phyloP scores from a whole-genome alignment of 2,797 vertebrate genomes.

The Takifugu rubripes region DNA sequence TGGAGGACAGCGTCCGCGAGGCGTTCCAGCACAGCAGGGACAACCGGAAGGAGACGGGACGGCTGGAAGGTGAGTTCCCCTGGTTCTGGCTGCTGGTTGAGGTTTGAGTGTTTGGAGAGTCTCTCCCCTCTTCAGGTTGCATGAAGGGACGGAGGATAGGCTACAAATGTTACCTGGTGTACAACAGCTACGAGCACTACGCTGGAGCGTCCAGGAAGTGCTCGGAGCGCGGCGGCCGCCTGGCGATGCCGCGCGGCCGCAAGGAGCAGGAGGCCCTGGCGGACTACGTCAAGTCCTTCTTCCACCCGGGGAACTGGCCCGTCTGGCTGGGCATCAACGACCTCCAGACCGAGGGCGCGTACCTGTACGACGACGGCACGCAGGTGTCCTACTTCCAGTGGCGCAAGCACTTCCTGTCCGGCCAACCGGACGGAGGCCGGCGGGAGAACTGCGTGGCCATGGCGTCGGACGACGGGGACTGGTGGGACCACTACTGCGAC shows the following conservation, averaged over 20 bases:
- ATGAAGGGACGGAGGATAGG: conserved; percentile 80
- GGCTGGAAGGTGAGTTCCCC: conserved; percentile 78
- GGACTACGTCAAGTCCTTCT: conserved; percentile 78
- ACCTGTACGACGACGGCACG: conserved; percentile 85
- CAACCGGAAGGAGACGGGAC: conserved; percentile 82
- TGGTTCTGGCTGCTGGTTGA: no score
- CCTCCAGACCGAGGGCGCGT: conserved; percentile 82
- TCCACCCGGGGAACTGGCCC: conserved; percentile 87
- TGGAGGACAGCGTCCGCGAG: conserved; percentile 76
- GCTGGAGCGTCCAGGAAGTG: conserved; percentile 79
- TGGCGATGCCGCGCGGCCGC: conserved; percentile 85
- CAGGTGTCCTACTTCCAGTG: conserved; percentile 87
- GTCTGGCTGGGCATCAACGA: conserved; percentile 90
- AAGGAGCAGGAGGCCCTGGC: conserved; percentile 81
- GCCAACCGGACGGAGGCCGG: conserved; percentile 85
- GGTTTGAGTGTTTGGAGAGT: neutral
- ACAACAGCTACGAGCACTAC: conserved; percentile 79
- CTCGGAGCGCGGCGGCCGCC: conserved; percentile 77
- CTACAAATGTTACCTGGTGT: conserved; percentile 86
- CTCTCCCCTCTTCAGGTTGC: conserved; percentile 71
- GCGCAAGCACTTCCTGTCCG: conserved; percentile 85
- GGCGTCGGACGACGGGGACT: conserved; percentile 88
- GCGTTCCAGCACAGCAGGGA: conserved; percentile 77
- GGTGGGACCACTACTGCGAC: conserved; percentile 93
- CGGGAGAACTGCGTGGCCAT: conserved; percentile 90